Evolutionary conservation across 2,113 vertebrate species (phyloP), one percentile per base, ranked within the genome.

Genomic region (Narcine bancroftii): DNA sequence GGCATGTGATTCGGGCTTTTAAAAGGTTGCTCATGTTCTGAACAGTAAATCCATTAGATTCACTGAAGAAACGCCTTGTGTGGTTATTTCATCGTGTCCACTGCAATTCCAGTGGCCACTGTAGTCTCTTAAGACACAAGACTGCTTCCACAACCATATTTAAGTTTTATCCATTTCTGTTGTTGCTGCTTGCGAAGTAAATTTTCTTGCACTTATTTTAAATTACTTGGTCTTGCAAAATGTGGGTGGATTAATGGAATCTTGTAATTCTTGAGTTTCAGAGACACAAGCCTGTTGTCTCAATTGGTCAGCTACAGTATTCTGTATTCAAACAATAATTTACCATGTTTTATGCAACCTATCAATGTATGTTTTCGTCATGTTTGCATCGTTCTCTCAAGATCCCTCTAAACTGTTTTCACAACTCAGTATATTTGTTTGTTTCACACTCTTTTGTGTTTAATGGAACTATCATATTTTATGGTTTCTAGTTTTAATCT

Each of bases 201-300:
- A 77, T 56, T 56, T 83, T 33, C 45, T 83, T 83, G 79, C 79
- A n/a, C 11, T n/a, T 33, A 56, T 83, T 83, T 83, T 50, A 83
- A 10, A 26, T 83, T 29, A 33, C 13, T 53, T 56, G 29, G 56
- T 83, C 26, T 83, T 83, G 79, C 29, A n/a, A 56, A 83, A 15
- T 15, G 50, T 2, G 6, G 47, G 24, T 0, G 26, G 19, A 1
- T 26, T 76, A 76, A 76, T 76, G 21, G 76, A 47, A 21, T 1
- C 39, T 9, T 19, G 45, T 53, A 33, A 83, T 83, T 83, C 29
- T 26, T 83, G 3, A 2, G 15, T 33, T 15, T 26, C 47, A 33
- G 2, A n/a, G 29, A 83, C 29, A 15, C 45, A 50, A 10, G 77
- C 6, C 47, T 66, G 4, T 15, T 19, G 24, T 66, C 21, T 66